Evolutionary conservation across 2,113 vertebrate genomes (phyloP), one percentile per base, ranked within the genome.

Genomic region (Camelus bactrianus): DNA sequence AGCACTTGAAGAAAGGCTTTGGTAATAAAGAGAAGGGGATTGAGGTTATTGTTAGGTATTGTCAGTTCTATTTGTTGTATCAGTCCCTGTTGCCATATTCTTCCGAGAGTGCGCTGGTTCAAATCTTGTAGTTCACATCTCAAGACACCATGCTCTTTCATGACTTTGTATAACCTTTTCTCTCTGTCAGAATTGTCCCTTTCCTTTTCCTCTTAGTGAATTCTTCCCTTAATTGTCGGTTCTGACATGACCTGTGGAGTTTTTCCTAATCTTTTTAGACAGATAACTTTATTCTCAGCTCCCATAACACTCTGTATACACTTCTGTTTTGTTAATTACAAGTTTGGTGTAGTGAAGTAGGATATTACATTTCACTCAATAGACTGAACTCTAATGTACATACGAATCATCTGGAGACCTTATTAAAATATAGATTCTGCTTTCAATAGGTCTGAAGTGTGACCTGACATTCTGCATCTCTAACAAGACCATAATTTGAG

Each of bases 1-100:
- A 93, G 52, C 80, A 92, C 58, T 93, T 85, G 70, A 96, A 90
- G 35, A 75, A 94, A 80, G 30, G 22, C 56, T 89, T 92, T 89
- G 56, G 54, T 67, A 86, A 70, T 52, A 65, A 95, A 91, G 56
- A 64, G 52, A 76, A 77, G 38, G 12, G 48, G 48, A 64, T 85
- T 79, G 58, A 72, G 58, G 58, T 90, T 82, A n/a, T 91, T 96
- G 42, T n/a, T 93, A 28, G 64, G 6, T 72, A 89, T 60, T 73
- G 9, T 84, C 75, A 87, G 4, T 96, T 94, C 24, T 92, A 58
- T 93, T 89, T 89, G 20, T 62, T 92, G 11, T 56, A 22, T 75
- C 24, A 83, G 28, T 92, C 10, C 52, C 30, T 17, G 1, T 64
- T 92, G 28, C 58, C 15, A 9, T 95, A 48, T 58, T 93, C 10